These are phyloP conservation scores for Bombus waltoni DNA, from an alignment of 1,140 invertebrate genomes.

Conservation along the genomic window DNA sequence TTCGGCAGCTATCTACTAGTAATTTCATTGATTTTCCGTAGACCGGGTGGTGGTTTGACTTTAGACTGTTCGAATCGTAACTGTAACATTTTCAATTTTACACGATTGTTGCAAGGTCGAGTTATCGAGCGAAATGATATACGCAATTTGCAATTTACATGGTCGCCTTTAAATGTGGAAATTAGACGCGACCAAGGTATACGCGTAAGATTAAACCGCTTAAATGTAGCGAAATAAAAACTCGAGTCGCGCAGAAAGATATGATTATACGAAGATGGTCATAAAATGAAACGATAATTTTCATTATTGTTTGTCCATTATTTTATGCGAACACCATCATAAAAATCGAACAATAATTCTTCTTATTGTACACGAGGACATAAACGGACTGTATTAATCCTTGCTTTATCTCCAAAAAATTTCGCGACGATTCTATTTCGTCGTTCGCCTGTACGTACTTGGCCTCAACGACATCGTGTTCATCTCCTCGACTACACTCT, in stretches of 20 bases:
- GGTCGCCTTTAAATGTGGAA: constrained; percentile 56
- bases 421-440: constrained; percentile 57
- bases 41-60: constrained; percentile 47
- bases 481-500: constrained; percentile 51
- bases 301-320: too few relatives aligned
- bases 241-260: background rate
- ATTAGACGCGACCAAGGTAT: constrained; percentile 7
- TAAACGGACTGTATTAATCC: background rate
- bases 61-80: background rate
- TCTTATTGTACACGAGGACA: background rate
- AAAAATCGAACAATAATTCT: background rate
- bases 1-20: constrained; percentile 48
- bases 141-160: constrained; percentile 66
- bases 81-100: background rate
- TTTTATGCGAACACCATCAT: background rate
- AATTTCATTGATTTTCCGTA: constrained; percentile 56
- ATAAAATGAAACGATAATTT: too few relatives aligned
- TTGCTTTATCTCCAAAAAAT: constrained; percentile 39
- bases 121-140: constrained; percentile 28
- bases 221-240: background rate
- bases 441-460: constrained; percentile 66
- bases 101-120: background rate
- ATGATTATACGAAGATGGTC: background rate
- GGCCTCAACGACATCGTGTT: constrained; percentile 35
- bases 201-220: constrained; percentile 11